Evolutionary conservation across 1,140 invertebrate species (phyloP).

Genomic region (Sinonovacula constricta): DNA sequence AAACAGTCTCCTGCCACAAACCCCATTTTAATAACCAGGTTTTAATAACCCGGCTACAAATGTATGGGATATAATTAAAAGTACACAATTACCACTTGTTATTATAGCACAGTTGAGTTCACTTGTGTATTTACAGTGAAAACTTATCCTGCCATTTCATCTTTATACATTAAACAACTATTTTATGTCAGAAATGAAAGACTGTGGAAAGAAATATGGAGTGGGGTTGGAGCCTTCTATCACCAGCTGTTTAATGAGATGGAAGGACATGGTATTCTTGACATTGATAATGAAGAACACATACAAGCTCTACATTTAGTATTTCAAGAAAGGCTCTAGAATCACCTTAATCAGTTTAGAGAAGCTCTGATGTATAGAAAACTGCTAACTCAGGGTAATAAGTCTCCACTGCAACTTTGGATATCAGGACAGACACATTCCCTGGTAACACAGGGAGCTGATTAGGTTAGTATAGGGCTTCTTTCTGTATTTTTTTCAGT

Average conservation of each 20-base stretch:
- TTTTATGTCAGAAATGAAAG: background rate
- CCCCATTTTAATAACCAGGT: too few relatives aligned
- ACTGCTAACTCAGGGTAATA: slow-evolving; percentile 1
- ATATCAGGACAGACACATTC: slow-evolving; percentile 10
- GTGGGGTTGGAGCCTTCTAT: background rate
- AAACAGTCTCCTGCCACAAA: too few relatives aligned
- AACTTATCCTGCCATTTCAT: too few relatives aligned
- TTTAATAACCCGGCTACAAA: too few relatives aligned
- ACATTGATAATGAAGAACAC: slow-evolving; percentile 1
- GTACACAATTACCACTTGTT: too few relatives aligned
- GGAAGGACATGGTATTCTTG: background rate
- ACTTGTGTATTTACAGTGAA: too few relatives aligned
- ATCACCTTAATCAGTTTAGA: slow-evolving; percentile 3
- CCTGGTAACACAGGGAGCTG: background rate
- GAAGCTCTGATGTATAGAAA: background rate
- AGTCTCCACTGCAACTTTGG: slow-evolving; percentile 12
- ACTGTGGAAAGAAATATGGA: slow-evolving; percentile 11
- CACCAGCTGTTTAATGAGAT: background rate
- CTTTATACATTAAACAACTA: too few relatives aligned
- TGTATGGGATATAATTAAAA: too few relatives aligned
- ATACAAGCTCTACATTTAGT: slow-evolving; percentile 14
- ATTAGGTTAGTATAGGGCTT: background rate
- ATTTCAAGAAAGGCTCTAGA: background rate
- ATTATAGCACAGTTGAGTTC: too few relatives aligned
- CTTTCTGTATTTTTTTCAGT: too few relatives aligned